Base-by-base conservation (phyloP, 2,113 vertebrate genomes). In the Nematolebias whitei region DNA sequence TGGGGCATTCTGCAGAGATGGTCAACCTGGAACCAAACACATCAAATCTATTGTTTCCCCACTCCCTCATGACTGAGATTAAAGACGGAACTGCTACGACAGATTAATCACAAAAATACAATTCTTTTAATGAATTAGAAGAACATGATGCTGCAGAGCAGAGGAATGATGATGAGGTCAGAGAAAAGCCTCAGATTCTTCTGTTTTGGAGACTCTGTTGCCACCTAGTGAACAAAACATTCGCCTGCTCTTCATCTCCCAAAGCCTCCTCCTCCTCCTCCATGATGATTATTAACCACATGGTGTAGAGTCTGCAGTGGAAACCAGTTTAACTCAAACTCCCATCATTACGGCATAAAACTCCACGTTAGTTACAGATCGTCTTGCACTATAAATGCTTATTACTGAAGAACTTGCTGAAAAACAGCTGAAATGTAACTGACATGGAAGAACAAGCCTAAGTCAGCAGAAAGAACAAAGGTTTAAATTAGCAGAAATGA, bases 1-100 rank as follows among this genome's bases (percentile, higher is more conserved):
- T 98, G 59, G 96, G 96, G 51, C 96, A 98, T 67, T 98, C 96
- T 0, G 96, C 96, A 12, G 96, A 94, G 71, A 98, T 97, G 5
- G 96, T 98, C 78, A 98, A 75, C 75, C 96, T 98, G 23, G 58
- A 78, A 84, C 32, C 3, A 29, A 29, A 78, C n/a, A 75, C 39
- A 79, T 2, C 5, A 41, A 55, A 70, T 0, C 48, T 8, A 72
- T 32, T 35, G 14, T 23, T 49, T 43, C 0, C 12, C 1, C 19
- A 19, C 26, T 29, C 7, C 7, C 26, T 4, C 26, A 29, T 29
- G 32, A 15, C 47, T 51, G n/a, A 2, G 11, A 48, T 62, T 49
- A 45, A 20, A 4, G 9, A 13, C 15, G 32, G 32, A 8, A 35
- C 5, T 35, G 1, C 10, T 35, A 35, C 9, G 32, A 5, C 9